Conservation (phyloP, 2,113 vertebrate species). For the Corythoichthys haematopterus region DNA sequence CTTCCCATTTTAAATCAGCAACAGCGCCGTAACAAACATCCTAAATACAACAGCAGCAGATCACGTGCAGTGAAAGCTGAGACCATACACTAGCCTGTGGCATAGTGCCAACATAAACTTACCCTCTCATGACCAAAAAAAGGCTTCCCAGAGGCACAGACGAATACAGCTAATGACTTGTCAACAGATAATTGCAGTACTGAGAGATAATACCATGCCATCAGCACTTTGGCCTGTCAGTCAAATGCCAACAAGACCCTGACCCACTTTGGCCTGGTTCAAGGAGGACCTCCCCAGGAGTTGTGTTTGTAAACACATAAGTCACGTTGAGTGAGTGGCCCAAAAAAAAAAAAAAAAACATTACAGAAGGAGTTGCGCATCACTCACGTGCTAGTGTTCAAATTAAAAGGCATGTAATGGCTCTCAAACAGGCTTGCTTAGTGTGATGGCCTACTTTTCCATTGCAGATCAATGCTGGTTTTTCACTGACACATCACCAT, state of each 20-base stretch:
- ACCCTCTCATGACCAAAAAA: not conserved
- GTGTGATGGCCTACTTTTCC: slow-evolving; percentile 40
- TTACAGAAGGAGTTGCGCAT: not conserved
- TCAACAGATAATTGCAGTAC: slow-evolving; percentile 16
- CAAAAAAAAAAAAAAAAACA: not conserved
- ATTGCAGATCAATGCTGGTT: slow-evolving; percentile 23
- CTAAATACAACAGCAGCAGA: not conserved
- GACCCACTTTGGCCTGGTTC: slow-evolving; percentile 14
- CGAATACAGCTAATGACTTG: slow-evolving; percentile 10
- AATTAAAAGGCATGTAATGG: slow-evolving; percentile 17
- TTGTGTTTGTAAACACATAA: slow-evolving; percentile 33
- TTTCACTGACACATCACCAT: slow-evolving; percentile 39
- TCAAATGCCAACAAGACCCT: slow-evolving; percentile 1
- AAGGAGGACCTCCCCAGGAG: slow-evolving; percentile 6
- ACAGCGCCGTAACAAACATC: slow-evolving; percentile 1
- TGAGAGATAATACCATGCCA: slow-evolving; percentile 19
- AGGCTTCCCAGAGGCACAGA: slow-evolving; percentile 3
- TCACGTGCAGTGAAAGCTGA: slow-evolving; percentile 7
- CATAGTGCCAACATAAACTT: not conserved
- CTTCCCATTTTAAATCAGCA: not conserved
- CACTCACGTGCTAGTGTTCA: slow-evolving; percentile 3
- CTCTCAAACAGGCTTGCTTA: not conserved
- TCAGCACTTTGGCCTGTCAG: slow-evolving; percentile 20
- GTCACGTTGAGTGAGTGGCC: not conserved
- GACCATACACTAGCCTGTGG: not conserved